Base-by-base conservation (phyloP, 1,140 invertebrate genomes). In the Dermatophagoides farinae region DNA sequence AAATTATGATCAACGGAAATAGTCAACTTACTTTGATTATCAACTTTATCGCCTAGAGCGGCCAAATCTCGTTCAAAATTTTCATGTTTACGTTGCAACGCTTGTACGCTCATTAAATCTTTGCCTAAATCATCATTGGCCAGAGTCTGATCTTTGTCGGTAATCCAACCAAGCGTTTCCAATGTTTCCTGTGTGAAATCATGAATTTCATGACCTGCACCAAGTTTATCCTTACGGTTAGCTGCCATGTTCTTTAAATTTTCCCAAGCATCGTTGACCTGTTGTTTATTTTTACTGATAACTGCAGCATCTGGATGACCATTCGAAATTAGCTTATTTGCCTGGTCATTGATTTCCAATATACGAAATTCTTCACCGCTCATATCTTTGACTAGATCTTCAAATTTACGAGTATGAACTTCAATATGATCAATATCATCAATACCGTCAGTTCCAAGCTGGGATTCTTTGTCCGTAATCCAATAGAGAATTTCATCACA, bases 401-500 rank as follows among this genome's bases (percentile, higher is more conserved):
- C 95, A 75, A 98, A 98, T 77, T 98, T 98, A 51, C 95, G 80
- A 75, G 98, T 95, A 20, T 98, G 77, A 5, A 97, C 89, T 74
- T 98, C 95, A 4, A 98, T 95, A 70, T 98, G 93, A 72, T 98
- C 95, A 61, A 98, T 75, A 74, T 98, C 95, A n/a, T 97, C 93
- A 51, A 88, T 84, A 70, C 97, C 93, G 70, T 97, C 91, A 1
- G 89, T 86, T 1, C 87, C 87, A 0, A 98, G 88, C 74, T 97
- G 97, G 14, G 88, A 83, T 73, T 91, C 88, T 77, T 97, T 97
- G 70, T 98, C 93, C 69, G 85, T 85, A 64, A 98, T 97, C 95
- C 95, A 98, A 71, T 97, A 97, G 83, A 97, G 90, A 22, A 98
- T 88, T 75, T 99, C 95, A 70, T 98, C 91, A 70, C 91, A 97